A percentile compares a stretch with the other conserved stretches of the same genome.
These are phyloP conservation scores for Hirtodrosophila histrioides DNA, from an alignment of 2,888 invertebrate species.

Conservation along the genomic window DNA sequence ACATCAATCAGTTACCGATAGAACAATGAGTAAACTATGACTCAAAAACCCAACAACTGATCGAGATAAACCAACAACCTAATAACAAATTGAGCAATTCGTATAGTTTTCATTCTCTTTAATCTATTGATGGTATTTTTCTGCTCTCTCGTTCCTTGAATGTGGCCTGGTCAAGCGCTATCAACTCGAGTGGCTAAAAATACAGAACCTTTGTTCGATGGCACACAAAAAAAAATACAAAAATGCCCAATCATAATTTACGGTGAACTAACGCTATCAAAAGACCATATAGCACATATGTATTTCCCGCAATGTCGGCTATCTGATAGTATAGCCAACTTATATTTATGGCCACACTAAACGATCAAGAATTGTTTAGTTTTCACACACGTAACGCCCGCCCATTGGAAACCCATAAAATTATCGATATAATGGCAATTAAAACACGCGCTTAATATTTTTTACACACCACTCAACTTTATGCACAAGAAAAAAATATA, in stretches of 20 bases:
- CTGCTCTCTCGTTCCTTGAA: neutral
- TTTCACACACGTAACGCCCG: neutral
- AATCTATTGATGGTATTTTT: neutral
- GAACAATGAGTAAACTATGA: neutral
- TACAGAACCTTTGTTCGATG: slow-evolving; percentile 21
- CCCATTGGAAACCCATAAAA: slow-evolving; percentile 20
- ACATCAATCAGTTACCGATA: slow-evolving; percentile 8
- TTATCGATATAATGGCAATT: slow-evolving; percentile 13
- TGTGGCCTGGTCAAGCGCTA: slow-evolving; percentile 1
- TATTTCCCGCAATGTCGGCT: slow-evolving; percentile 14
- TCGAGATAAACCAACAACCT: neutral
- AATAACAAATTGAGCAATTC: neutral
- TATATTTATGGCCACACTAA: slow-evolving; percentile 35
- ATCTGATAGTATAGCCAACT: slow-evolving; percentile 16
- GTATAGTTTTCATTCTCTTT: neutral
- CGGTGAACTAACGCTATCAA: slow-evolving; percentile 24
- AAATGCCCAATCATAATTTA: slow-evolving; percentile 3
- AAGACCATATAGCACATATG: slow-evolving; percentile 15
- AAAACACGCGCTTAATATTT: slow-evolving; percentile 10
- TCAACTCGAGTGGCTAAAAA: slow-evolving; percentile 20
- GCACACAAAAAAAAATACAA: neutral
- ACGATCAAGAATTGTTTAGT: slow-evolving; percentile 4
- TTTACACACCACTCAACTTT: slow-evolving; percentile 32
- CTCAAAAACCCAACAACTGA: neutral
- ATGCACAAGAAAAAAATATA: slow-evolving; percentile 62